Evolutionary conservation across 35 echinoderm and acorn worm genomes (phyloP).

Genomic region (Antedon bifida): DNA sequence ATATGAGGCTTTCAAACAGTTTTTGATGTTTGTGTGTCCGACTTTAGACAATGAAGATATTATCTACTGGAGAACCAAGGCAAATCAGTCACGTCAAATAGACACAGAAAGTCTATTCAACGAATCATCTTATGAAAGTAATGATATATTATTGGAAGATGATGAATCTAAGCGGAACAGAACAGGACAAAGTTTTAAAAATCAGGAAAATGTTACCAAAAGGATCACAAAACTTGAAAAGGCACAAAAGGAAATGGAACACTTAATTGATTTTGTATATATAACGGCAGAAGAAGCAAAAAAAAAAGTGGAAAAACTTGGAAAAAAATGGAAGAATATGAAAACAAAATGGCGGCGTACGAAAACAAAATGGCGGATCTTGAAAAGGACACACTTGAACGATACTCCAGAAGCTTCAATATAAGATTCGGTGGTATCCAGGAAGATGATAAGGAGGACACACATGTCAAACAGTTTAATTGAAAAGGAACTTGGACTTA

Average conservation of each 20-base stretch:
- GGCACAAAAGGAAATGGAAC: conserved; percentile 16
- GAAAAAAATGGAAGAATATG: neutral
- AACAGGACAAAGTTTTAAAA: too few species aligned
- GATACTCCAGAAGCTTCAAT: conserved; percentile 14
- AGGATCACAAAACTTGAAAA: conserved; percentile 1
- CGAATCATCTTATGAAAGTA: too few species aligned
- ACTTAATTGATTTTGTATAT: neutral
- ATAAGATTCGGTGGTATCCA: conserved; percentile 16
- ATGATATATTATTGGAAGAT: too few species aligned
- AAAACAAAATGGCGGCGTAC: neutral
- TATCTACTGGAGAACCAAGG: too few species aligned
- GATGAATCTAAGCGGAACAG: too few species aligned
- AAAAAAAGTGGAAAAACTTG: neutral
- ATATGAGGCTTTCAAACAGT: too few species aligned
- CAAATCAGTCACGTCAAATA: too few species aligned
- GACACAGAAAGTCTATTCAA: too few species aligned
- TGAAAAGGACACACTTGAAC: neutral
- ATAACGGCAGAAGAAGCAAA: conserved; percentile 3
- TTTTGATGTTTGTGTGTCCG: too few species aligned
- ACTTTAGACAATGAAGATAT: too few species aligned
- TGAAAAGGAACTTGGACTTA: conserved; percentile 4
- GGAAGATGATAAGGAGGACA: conserved; percentile 3
- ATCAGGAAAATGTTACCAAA: neutral
- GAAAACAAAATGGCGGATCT: conserved; percentile 4
- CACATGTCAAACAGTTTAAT: neutral